Percentiles rank a stretch among this genome's conserved stretches.
Conservation (phyloP, 2,888 invertebrate genomes). For the Limnephilus lunatus region DNA sequence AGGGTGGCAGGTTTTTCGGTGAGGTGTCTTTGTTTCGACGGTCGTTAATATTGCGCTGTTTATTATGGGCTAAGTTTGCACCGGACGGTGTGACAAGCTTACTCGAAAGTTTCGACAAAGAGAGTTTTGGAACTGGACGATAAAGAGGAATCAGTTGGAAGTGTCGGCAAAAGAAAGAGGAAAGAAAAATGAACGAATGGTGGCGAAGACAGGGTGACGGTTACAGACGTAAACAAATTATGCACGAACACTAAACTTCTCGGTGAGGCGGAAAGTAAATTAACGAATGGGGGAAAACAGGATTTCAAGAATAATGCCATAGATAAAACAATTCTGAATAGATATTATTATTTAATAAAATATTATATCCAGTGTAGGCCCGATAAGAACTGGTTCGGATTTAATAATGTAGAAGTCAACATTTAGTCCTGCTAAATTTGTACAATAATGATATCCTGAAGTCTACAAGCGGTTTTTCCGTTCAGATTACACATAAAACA, state of each 20-base stretch:
- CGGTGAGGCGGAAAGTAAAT: not conserved
- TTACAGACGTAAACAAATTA: constrained; percentile 12
- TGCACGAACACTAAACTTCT: not conserved
- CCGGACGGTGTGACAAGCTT: constrained; percentile 2
- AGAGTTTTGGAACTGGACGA: not conserved
- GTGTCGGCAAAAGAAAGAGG: not conserved
- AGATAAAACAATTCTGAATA: not conserved
- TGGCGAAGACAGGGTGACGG: not conserved
- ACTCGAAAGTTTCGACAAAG: not conserved
- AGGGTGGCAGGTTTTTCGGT: not conserved
- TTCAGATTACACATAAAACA: too few species aligned
- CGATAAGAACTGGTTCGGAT: too few species aligned
- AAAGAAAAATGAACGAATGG: constrained; percentile 6
- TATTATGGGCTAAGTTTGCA: not conserved
- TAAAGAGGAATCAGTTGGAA: not conserved
- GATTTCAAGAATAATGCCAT: not conserved
- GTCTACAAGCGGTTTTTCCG: too few species aligned
- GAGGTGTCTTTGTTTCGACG: not conserved
- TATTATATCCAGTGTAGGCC: too few species aligned
- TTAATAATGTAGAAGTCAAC: too few species aligned
- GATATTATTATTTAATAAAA: too few species aligned
- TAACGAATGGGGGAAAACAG: not conserved
- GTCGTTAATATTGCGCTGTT: not conserved
- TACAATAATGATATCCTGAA: too few species aligned
- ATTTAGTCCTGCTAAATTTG: too few species aligned